A percentile compares a stretch with the other conserved stretches of the same genome.
These are phyloP conservation scores for Cetonia aurata DNA, from an alignment of 2,888 invertebrate species.

Conservation along the genomic window DNA sequence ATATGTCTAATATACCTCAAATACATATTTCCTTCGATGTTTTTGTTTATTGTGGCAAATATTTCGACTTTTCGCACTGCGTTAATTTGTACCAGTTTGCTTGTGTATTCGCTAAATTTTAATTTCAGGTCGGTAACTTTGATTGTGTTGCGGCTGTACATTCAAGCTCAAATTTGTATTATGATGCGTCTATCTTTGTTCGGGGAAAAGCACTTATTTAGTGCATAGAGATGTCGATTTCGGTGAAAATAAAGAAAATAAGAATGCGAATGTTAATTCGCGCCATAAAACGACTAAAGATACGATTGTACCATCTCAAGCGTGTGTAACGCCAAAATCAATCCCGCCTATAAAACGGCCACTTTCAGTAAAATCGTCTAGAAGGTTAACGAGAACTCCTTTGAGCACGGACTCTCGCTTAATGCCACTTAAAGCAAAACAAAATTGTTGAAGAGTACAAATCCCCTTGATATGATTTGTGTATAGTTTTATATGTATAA, in stretches of 20 bases:
- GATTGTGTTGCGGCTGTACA: no score
- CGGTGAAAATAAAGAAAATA: conserved; percentile 49
- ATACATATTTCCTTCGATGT: no score
- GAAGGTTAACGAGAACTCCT: conserved; percentile 69
- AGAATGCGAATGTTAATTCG: conserved; percentile 28
- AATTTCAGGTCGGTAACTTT: no score
- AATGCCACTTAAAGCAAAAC: conserved; percentile 71
- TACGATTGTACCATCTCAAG: conserved; percentile 46
- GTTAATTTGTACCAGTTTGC: no score
- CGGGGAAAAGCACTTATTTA: no score
- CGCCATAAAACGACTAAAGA: conserved; percentile 16
- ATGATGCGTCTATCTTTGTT: no score
- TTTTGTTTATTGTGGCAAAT: no score
- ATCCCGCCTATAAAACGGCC: conserved; percentile 74
- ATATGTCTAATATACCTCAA: no score
- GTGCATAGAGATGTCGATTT: conserved; percentile 27
- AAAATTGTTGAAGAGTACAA: conserved; percentile 34
- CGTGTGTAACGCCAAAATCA: conserved; percentile 57
- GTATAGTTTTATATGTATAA: conserved; percentile 10
- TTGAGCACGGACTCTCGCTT: conserved; percentile 67
- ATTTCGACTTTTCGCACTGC: no score
- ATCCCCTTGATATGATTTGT: conserved; percentile 15
- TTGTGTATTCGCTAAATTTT: no score
- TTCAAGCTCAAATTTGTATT: no score
- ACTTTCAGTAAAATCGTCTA: conserved; percentile 70